Percentiles rank a stretch among this genome's conserved stretches.
These are phyloP conservation scores for Limonius californicus DNA, from an alignment of 1,140 invertebrate species.

Conservation along the genomic window DNA sequence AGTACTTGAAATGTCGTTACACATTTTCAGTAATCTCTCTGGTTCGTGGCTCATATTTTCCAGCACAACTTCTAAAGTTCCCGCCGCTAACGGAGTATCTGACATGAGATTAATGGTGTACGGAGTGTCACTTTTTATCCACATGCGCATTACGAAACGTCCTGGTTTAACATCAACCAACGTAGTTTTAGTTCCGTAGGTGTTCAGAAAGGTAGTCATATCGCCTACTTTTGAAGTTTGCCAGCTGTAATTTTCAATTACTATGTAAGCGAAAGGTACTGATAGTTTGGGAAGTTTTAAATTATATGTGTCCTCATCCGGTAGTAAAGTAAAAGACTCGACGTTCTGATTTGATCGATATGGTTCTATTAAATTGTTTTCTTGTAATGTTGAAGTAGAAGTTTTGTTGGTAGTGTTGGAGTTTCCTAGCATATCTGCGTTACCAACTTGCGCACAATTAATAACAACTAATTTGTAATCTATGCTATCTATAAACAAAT, in stretches of 20 bases:
- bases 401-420: not conserved
- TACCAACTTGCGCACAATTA: slow-evolving; percentile 35
- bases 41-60: slow-evolving; percentile 39
- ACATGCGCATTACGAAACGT: slow-evolving; percentile 38
- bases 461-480: slow-evolving; percentile 42
- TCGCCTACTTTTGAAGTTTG: slow-evolving; percentile 19
- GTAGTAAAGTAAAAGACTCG: not conserved
- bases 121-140: slow-evolving; percentile 33
- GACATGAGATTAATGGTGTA: slow-evolving; percentile 39
- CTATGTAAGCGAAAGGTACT: slow-evolving; percentile 20
- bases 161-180: slow-evolving; percentile 40
- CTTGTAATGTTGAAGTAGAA: too few species aligned
- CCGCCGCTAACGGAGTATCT: slow-evolving; percentile 38
- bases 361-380: not conserved
- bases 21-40: slow-evolving; percentile 17
- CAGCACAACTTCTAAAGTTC: slow-evolving; percentile 37
- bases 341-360: not conserved
- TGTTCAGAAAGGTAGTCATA: slow-evolving; percentile 28
- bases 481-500: slow-evolving; percentile 45
- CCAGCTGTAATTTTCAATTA: slow-evolving; percentile 39
- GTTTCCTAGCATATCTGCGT: not conserved
- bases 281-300: not conserved
- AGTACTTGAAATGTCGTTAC: slow-evolving; percentile 22
- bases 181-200: slow-evolving; percentile 33
- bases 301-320: not conserved